phyloP scores from a whole-genome alignment of 2,888 invertebrate species.

The Heliconius erato region DNA sequence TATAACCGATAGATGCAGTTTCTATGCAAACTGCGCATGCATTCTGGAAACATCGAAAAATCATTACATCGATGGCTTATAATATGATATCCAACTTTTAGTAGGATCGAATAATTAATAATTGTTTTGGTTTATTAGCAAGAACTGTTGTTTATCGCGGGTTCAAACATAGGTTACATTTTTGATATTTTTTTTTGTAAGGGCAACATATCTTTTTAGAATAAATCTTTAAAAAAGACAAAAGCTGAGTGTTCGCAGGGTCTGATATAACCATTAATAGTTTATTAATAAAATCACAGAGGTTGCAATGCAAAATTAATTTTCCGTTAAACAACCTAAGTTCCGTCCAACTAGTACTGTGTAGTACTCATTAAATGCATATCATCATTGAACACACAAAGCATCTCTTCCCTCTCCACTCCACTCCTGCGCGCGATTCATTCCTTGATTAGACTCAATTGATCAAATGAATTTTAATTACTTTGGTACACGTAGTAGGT shows the following conservation, averaged over 20 bases:
- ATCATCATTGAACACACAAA: not conserved
- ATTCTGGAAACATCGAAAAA: constrained; percentile 9
- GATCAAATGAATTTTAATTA: not conserved
- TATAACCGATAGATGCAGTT: constrained; percentile 13
- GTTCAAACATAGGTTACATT: not conserved
- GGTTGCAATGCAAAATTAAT: not conserved
- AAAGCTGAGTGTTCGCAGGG: too few species aligned
- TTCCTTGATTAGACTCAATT: not conserved
- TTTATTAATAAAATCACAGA: not conserved
- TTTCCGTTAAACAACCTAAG: too few species aligned
- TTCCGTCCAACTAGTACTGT: too few species aligned
- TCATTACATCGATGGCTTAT: not conserved
- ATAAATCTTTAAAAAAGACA: too few species aligned
- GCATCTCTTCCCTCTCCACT: not conserved
- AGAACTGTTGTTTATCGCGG: not conserved
- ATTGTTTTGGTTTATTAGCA: not conserved
- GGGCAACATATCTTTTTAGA: too few species aligned
- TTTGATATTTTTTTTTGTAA: too few species aligned
- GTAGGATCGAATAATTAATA: not conserved
- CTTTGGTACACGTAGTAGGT: too few species aligned
- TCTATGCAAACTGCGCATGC: constrained; percentile 27
- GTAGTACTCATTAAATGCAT: too few species aligned
- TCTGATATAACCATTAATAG: too few species aligned
- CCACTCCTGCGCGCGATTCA: not conserved
- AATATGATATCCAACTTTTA: not conserved